These are phyloP conservation scores for Chirona hameri DNA, from an alignment of 2,888 invertebrate genomes.

Conservation along the genomic window DNA sequence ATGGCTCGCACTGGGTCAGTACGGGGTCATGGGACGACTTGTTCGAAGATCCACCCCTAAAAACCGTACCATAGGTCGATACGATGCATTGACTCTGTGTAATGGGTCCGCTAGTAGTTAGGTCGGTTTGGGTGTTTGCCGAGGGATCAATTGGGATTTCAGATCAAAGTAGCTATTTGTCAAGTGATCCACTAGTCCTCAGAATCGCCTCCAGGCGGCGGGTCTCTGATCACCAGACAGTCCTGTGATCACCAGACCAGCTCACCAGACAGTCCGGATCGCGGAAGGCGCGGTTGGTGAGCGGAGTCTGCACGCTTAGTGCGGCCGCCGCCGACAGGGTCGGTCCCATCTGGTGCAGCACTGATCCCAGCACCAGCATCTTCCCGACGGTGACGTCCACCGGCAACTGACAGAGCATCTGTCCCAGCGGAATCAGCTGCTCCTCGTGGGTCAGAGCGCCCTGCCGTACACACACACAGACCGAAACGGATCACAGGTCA, in stretches of 20 bases:
- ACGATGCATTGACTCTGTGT: too few relatives aligned
- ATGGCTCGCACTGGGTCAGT: too few relatives aligned
- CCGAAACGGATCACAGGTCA: slow-evolving; percentile 91
- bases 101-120: too few relatives aligned
- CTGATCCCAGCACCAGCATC: slow-evolving; percentile 86
- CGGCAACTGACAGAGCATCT: slow-evolving; percentile 80
- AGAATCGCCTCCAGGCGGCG: too few relatives aligned
- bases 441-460: slow-evolving; percentile 75
- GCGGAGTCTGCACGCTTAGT: slow-evolving; percentile 87
- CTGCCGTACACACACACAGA: slow-evolving; percentile 86
- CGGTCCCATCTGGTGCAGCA: slow-evolving; percentile 77
- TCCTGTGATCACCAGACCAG: too few relatives aligned
- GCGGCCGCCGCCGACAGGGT: slow-evolving; percentile 85
- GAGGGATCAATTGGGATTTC: too few relatives aligned
- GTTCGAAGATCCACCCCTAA: too few relatives aligned
- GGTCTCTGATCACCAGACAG: not conserved
- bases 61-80: too few relatives aligned
- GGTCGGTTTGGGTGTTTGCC: too few relatives aligned
- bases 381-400: slow-evolving; percentile 94
- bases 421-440: slow-evolving; percentile 78
- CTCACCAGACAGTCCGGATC: slow-evolving; percentile 64
- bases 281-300: slow-evolving; percentile 81
- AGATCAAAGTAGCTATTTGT: too few relatives aligned
- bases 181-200: too few relatives aligned
- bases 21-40: too few relatives aligned